Percentiles rank a stretch among this genome's conserved stretches.
These are phyloP conservation scores for Squalus acanthias DNA, from an alignment of 2,797 vertebrate species.

Conservation along the genomic window DNA sequence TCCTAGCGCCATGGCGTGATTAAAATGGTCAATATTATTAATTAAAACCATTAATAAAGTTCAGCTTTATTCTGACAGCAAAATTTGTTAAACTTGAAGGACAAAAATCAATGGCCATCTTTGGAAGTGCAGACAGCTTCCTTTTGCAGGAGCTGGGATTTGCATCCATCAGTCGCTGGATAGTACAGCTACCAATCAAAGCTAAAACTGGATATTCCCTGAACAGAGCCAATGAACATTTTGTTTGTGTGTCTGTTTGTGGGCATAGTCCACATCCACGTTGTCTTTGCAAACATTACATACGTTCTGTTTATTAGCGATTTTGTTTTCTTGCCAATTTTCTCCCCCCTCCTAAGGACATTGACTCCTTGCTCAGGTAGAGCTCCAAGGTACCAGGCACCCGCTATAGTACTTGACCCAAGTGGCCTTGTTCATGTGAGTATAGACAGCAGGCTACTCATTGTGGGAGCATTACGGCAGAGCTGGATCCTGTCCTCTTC, in stretches of 20 bases:
- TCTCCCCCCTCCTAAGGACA: background rate
- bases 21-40: background rate
- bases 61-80: background rate
- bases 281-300: conserved; percentile 9
- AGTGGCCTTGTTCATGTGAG: background rate
- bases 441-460: background rate
- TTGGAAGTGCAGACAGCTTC: background rate
- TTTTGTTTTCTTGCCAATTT: background rate
- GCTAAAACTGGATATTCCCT: background rate
- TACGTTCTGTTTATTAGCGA: background rate
- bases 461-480: background rate
- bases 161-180: background rate
- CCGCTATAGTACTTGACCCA: background rate
- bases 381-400: background rate
- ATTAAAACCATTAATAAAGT: background rate
- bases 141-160: background rate
- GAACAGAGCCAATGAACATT: background rate
- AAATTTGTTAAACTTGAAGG: background rate
- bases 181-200: background rate
- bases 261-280: conserved; percentile 15
- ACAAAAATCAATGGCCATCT: background rate
- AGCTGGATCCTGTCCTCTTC: background rate
- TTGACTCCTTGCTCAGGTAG: background rate
- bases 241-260: background rate
- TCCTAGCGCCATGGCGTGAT: background rate